These are phyloP conservation scores for Hestina assimilis DNA, from an alignment of 1,140 invertebrate genomes.

Conservation along the genomic window DNA sequence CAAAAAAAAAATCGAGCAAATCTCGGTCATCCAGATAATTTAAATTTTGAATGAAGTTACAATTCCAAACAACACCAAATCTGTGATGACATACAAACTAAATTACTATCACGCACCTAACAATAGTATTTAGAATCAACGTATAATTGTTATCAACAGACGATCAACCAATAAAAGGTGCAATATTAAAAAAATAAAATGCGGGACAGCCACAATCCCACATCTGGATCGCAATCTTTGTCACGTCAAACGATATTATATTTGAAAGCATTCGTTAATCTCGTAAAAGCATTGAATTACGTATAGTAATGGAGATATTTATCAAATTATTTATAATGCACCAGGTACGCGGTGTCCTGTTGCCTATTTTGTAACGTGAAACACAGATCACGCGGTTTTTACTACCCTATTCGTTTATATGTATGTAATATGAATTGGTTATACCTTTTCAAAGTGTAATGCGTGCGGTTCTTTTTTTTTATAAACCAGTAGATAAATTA, in stretches of 20 bases:
- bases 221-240: constrained; percentile 25
- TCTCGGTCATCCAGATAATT: not conserved
- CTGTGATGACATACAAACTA: no score
- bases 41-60: not conserved
- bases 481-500: no score
- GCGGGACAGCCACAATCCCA: constrained; percentile 29
- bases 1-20: no score
- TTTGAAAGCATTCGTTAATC: constrained; percentile 43
- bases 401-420: constrained; percentile 25
- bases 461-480: no score
- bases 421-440: no score
- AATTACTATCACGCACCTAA: no score
- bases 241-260: constrained; percentile 35
- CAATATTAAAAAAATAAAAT: constrained; percentile 6
- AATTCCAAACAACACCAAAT: not conserved
- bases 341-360: constrained; percentile 45
- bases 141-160: no score
- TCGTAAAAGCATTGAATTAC: constrained; percentile 42
- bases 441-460: not conserved
- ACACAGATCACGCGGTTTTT: constrained; percentile 22
- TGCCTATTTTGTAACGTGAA: constrained; percentile 34
- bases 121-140: no score
- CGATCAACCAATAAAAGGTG: not conserved
- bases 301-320: constrained; percentile 42
- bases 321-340: constrained; percentile 48